A percentile compares a stretch with the other conserved stretches of the same genome.
Conservation (phyloP, 2,113 vertebrate species). For the Hyperoodon ampullatus region DNA sequence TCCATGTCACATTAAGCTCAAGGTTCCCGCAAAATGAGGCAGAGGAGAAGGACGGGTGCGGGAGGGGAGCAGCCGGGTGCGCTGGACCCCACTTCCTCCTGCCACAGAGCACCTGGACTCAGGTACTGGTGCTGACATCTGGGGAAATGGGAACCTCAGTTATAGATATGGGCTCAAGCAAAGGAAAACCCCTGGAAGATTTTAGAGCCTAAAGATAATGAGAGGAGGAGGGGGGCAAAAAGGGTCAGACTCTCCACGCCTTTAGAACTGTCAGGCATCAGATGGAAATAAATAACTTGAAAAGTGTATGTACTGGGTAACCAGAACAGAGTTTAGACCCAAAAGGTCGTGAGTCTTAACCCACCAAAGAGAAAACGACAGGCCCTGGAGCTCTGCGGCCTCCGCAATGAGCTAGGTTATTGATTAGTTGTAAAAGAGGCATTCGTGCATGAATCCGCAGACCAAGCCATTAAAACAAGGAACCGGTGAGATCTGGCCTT, state of each 20-base stretch:
- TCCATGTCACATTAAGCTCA: not conserved
- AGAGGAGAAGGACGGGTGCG: not conserved
- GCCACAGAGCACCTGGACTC: not conserved
- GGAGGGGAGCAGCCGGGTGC: too few relatives aligned
- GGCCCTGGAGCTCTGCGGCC: not conserved
- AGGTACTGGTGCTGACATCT: not conserved
- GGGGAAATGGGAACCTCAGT: constrained; percentile 58
- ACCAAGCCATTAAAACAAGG: not conserved
- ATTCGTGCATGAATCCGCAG: not conserved
- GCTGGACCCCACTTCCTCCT: accelerated
- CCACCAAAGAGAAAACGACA: not conserved
- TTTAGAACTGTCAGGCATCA: too few relatives aligned
- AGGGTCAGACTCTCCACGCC: not conserved
- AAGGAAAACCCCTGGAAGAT: not conserved
- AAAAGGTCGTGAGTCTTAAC: not conserved
- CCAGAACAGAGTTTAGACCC: not conserved
- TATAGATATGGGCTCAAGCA: constrained; percentile 30
- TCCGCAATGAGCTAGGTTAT: not conserved
- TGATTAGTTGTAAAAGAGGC: constrained; percentile 6
- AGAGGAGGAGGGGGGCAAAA: not conserved
- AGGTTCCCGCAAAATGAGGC: not conserved
- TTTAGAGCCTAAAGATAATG: not conserved
- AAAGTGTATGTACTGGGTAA: not conserved
- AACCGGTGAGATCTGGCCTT: not conserved
- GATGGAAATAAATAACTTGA: not conserved